Conservation (phyloP, 2,888 invertebrate genomes). For the Dryobotodes eremita region DNA sequence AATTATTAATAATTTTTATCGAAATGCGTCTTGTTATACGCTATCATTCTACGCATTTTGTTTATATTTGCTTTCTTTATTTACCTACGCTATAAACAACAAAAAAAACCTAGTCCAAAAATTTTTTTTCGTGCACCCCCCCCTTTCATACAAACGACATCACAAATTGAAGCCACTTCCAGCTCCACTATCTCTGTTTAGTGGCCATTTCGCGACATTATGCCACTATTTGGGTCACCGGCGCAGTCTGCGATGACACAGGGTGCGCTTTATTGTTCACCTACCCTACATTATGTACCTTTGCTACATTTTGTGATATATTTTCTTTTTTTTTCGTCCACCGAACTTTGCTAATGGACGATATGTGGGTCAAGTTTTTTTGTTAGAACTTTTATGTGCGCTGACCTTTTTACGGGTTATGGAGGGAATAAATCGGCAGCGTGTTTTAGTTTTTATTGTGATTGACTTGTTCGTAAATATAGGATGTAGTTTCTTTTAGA, state of each 20-base stretch:
- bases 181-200: conserved; percentile 64
- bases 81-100: background rate
- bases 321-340: conserved; percentile 52
- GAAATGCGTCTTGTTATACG: background rate
- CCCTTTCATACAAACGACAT: conserved; percentile 11
- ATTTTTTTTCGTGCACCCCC: background rate
- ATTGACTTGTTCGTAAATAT: conserved; percentile 47
- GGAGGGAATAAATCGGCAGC: conserved; percentile 36
- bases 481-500: conserved; percentile 18
- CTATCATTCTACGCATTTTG: background rate
- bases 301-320: conserved; percentile 64
- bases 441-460: conserved; percentile 58
- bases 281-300: conserved; percentile 70
- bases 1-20: background rate
- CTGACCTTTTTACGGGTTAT: conserved; percentile 45
- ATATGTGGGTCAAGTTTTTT: conserved; percentile 65
- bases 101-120: background rate
- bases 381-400: conserved; percentile 42
- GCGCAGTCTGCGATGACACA: conserved; percentile 82
- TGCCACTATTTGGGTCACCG: conserved; percentile 87
- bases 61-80: background rate
- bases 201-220: conserved; percentile 84
- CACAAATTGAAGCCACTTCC: conserved; percentile 59
- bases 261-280: conserved; percentile 81
- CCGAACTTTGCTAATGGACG: conserved; percentile 62